Evolutionary conservation across 53 echinoderm and acorn worm genomes (phyloP), one percentile per base, ranked within the genome.

Genomic region (Patiria pectinifera): DNA sequence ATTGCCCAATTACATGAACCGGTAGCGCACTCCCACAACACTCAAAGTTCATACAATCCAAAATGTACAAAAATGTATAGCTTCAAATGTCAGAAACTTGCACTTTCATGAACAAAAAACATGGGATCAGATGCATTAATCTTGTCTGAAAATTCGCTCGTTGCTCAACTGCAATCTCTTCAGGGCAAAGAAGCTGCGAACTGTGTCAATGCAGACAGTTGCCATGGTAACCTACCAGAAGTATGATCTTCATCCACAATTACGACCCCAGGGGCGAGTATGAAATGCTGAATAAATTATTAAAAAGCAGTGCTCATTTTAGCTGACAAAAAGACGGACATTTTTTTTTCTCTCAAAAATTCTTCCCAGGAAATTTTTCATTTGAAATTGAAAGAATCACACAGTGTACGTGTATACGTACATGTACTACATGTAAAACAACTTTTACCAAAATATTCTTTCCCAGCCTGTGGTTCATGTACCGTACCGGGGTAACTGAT

Each of bases 161-260:
- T 85, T 16, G 16, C 66, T 61, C 62, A 44, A 44, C 45, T 25
- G 63, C 84, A 84, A 69, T 44, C 70, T 44, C 46, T 45, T 26
- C 25, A 45, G 21, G 70, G 74, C 24, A 18, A n/a, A 21, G 12
- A 63, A 44, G 47, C 69, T 45, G 45, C 10, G 45, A 85, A 45
- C 25, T 85, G 84, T 66, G 84, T 66, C 45, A 45, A 46, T 69
- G 19, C 84, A 69, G 66, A 62, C 26, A 61, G 61, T 83, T 63
- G 84, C 47, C 85, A 85, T 66, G 85, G 85, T 43, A 85, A 85
- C 70, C 35, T 19, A 85, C 66, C 85, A 35, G 44, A 85, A 63
- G 25, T 83, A 83, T 62, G 83, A 66, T 45, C 24, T 66, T 45
- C 85, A 66, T 66, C 35, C 44, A 85, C 63, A 85, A 85, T 46